Conservation (phyloP, 2,113 vertebrate genomes). For the Terrapene triunguis region DNA sequence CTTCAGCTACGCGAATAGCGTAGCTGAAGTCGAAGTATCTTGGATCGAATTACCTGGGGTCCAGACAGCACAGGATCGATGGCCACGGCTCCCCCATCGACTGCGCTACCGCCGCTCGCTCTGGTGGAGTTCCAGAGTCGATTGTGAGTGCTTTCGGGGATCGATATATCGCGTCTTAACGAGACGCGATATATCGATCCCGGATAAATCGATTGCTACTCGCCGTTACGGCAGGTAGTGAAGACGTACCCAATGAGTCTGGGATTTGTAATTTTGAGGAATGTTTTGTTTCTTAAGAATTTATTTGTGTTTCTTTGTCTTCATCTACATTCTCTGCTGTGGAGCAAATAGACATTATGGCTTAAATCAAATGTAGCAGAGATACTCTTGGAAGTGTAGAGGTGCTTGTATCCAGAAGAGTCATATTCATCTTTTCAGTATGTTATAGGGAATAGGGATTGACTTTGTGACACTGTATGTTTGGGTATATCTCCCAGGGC, state of each 20-base stretch:
- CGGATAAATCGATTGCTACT: too few species aligned
- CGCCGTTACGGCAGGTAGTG: too few species aligned
- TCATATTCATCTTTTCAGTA: background rate
- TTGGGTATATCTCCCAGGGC: conserved; percentile 4
- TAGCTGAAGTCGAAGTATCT: too few species aligned
- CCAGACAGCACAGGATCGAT: too few species aligned
- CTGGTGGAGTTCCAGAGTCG: too few species aligned
- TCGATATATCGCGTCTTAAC: too few species aligned
- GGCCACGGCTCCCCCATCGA: too few species aligned
- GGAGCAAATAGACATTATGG: background rate
- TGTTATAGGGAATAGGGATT: background rate
- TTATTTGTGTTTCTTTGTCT: background rate
- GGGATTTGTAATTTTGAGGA: background rate
- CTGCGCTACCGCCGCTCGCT: too few species aligned
- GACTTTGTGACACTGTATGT: background rate
- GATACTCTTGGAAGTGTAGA: background rate
- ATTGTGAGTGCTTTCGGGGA: too few species aligned
- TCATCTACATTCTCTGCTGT: background rate
- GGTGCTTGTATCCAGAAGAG: background rate
- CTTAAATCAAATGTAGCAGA: conserved; percentile 4
- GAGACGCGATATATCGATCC: too few species aligned
- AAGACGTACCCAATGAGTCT: background rate
- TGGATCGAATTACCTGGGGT: too few species aligned
- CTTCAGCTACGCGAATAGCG: too few species aligned
- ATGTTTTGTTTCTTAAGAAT: background rate